phyloP scores from a whole-genome alignment of 2,113 vertebrate genomes.

The Aptenodytes forsteri region DNA sequence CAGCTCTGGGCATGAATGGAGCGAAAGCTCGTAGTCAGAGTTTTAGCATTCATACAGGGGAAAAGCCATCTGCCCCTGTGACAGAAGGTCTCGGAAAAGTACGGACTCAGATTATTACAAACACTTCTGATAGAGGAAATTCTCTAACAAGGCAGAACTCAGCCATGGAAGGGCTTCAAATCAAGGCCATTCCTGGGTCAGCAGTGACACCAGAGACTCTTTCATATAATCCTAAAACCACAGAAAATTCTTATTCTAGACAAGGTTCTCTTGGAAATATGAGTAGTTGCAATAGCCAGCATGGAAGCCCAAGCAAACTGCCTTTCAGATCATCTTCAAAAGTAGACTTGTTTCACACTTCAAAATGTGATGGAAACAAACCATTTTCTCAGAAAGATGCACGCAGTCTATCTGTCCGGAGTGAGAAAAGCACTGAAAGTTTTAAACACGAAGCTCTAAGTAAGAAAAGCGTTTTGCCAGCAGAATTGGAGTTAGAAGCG shows the following conservation, averaged over 20 bases:
- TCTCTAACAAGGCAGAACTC: slow-evolving; percentile 86
- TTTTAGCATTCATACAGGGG: slow-evolving; percentile 84
- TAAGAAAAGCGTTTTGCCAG: slow-evolving; percentile 64
- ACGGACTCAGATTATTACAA: slow-evolving; percentile 92
- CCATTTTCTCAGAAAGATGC: slow-evolving; percentile 66
- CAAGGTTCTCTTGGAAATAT: slow-evolving; percentile 74
- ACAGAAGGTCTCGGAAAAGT: slow-evolving; percentile 80
- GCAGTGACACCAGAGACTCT: slow-evolving; percentile 56
- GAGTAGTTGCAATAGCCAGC: slow-evolving; percentile 68
- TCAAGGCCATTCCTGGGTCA: slow-evolving; percentile 24
- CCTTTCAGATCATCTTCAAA: slow-evolving; percentile 67
- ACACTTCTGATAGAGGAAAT: slow-evolving; percentile 87
- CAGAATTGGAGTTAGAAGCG: slow-evolving; percentile 61
- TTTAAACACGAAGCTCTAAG: slow-evolving; percentile 19
- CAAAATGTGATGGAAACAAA: slow-evolving; percentile 55
- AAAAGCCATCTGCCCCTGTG: slow-evolving; percentile 73
- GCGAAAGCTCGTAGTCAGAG: slow-evolving; percentile 94
- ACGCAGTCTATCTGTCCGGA: slow-evolving; percentile 5
- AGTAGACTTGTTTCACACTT: slow-evolving; percentile 49
- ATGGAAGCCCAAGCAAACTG: slow-evolving; percentile 77
- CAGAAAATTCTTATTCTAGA: slow-evolving; percentile 53
- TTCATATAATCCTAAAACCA: background rate
- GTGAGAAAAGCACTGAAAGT: slow-evolving; percentile 57
- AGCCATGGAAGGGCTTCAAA: slow-evolving; percentile 76
- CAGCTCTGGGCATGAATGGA: slow-evolving; percentile 91